These are phyloP conservation scores for Camponotus fellah DNA, from an alignment of 2,888 invertebrate genomes.

Conservation along the genomic window DNA sequence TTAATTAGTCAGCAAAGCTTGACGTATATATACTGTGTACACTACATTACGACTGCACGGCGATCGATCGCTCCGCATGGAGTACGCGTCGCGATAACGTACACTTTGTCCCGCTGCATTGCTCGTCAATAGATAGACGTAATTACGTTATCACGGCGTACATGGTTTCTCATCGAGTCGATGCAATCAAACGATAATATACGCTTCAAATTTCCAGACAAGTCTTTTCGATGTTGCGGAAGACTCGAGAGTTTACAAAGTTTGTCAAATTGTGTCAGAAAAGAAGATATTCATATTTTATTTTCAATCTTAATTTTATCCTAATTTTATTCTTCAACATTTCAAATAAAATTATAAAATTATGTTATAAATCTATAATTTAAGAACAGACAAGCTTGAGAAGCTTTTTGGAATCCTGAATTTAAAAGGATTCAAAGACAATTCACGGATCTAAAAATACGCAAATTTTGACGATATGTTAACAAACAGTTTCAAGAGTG, in stretches of 20 bases:
- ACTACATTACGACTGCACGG: constrained; percentile 25
- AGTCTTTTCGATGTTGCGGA: not conserved
- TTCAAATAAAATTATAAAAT: not conserved
- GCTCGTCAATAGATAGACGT: constrained; percentile 17
- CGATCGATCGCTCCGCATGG: constrained; percentile 58
- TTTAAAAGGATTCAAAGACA: not conserved
- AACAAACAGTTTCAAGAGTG: not conserved
- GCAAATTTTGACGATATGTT: not conserved
- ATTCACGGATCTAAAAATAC: too few species aligned
- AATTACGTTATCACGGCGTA: constrained; percentile 17
- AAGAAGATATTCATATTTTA: too few species aligned
- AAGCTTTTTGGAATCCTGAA: not conserved
- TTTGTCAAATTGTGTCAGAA: not conserved
- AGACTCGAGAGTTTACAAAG: not conserved
- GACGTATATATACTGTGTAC: constrained; percentile 40
- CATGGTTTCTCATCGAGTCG: not conserved
- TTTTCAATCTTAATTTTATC: not conserved
- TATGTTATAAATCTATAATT: not conserved
- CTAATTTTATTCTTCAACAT: not conserved
- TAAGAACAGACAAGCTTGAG: too few species aligned
- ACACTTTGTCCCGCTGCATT: constrained; percentile 32
- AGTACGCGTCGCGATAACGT: constrained; percentile 25
- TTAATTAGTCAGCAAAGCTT: constrained; percentile 68
- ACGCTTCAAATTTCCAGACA: not conserved
- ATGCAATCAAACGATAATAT: not conserved